Evolutionary conservation across 2,113 vertebrate genomes (phyloP), one percentile per base, ranked within the genome.

Genomic region (Perca fluviatilis): DNA sequence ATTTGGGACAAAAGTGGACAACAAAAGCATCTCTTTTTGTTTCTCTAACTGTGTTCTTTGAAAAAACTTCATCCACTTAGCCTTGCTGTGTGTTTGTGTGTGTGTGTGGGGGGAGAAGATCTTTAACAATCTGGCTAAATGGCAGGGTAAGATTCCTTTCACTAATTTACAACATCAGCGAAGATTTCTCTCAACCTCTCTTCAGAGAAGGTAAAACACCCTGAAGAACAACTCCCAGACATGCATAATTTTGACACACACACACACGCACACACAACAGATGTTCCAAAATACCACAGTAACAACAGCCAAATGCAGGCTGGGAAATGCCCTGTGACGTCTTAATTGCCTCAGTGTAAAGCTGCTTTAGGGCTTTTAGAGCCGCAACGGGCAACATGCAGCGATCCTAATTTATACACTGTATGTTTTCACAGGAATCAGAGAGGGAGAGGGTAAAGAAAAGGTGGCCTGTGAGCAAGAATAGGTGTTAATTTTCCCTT

Each of bases 231-330:
- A 80, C 74, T 86, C 81, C 64, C 61, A 92, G 87, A 92, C 85
- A 73, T 47, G 62, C 43, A 36, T 63, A 67, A 63, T 72, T 69
- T 33, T 33, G 33, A 82, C 78, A 61, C 81, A 76, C 58, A 85
- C 87, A 92, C 86, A 62, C 91, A 49, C 80, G 83, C 74, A 83
- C 89, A 92, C 63, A 79, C 27, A 70, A 88, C 93, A 94, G 88
- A 94, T 94, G 92, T 93, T 94, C 79, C 83, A 89, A 93, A 94
- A 95, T 89, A 93, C 92, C 89, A 89, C 79, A 80, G 79, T 64
- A 86, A 89, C 80, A 93, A 88, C 87, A 81, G 67, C 9, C 90
- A 93, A 85, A 94, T 80, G 86, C 84, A 90, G 80, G 67, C 89
- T 86, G 80, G 87, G 86, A 94, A 94, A 93, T 77, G 77, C 82